Evolutionary conservation across 2,888 invertebrate species (phyloP).

Genomic region (Tipula vernalis): DNA sequence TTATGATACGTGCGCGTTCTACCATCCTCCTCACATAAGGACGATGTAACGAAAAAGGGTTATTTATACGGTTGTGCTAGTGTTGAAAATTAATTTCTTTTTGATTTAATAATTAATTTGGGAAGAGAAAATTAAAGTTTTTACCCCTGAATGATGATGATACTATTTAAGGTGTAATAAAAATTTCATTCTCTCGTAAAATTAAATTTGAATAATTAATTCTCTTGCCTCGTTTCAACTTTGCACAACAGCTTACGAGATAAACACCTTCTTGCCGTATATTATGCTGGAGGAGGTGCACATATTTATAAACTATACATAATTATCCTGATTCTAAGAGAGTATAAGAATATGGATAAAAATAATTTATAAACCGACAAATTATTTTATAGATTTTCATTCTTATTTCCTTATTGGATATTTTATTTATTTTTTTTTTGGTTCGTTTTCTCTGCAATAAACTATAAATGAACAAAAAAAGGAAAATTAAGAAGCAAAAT

Average conservation of each 20-base stretch:
- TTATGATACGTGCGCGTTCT: neutral
- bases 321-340: neutral
- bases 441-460: neutral
- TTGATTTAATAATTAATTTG: neutral
- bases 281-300: neutral
- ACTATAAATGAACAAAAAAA: neutral
- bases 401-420: neutral
- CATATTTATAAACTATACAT: neutral
- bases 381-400: neutral
- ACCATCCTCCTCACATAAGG: neutral
- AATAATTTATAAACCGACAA: neutral
- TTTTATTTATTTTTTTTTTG: neutral
- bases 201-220: neutral
- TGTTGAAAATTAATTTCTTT: neutral
- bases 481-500: neutral
- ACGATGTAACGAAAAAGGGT: neutral
- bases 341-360: neutral
- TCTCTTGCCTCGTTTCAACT: neutral
- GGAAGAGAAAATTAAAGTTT: neutral
- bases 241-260: neutral
- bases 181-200: neutral
- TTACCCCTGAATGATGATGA: neutral
- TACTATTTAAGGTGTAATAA: neutral
- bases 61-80: neutral
- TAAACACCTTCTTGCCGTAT: neutral